Base-by-base conservation (phyloP, 2,888 invertebrate genomes). In the Lycia hirtaria region DNA sequence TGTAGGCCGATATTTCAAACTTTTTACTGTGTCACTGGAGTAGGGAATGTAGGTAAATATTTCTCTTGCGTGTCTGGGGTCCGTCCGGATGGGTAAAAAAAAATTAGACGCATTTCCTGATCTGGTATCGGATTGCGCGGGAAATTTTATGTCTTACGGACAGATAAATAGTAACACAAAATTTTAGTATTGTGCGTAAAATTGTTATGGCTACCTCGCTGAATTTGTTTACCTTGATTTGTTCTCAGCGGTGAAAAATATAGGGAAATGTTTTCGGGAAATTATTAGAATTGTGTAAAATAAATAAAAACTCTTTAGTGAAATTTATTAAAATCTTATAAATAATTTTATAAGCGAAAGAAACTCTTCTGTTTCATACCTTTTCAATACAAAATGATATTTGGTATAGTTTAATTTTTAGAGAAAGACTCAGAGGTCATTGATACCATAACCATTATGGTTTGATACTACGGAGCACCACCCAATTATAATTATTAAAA, bases 1-100 rank as follows among this genome's bases (percentile, higher is more conserved):
- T 30, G 52, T 53, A 48, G 52, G 57, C 48, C 35, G 52, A 49
- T 58, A 58, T 52, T 53, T 58, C 57, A 58, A 58, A 58, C 52
- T 58, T 58, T 58, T 58, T 64, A 64, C 64, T 66, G 60, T 64
- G 66, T 66, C 64, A 66, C 47, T 60, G 58, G 64, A 58, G 54
- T 55, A 53, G 38, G 24, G 38, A 47, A 51, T 58, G 47, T 58
- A 58, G 57, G 57, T 58, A 43, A 58, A 58, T 58, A 52, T 58
- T 52, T 37, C 44, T 32, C 32, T 58, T 14, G 57, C 57, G 52
- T 58, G 57, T 6, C 12, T 9, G 15, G 26, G 15, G 20, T 41
- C 52, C 22, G 48, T 58, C 17, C 30, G 6, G 32, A 45, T 38
- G 33, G 15, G n/a, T 38, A 20, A 47, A 35, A 47, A 51, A 45